Conservation (phyloP, 2,797 vertebrate genomes). For the Aldrovandia affinis region DNA sequence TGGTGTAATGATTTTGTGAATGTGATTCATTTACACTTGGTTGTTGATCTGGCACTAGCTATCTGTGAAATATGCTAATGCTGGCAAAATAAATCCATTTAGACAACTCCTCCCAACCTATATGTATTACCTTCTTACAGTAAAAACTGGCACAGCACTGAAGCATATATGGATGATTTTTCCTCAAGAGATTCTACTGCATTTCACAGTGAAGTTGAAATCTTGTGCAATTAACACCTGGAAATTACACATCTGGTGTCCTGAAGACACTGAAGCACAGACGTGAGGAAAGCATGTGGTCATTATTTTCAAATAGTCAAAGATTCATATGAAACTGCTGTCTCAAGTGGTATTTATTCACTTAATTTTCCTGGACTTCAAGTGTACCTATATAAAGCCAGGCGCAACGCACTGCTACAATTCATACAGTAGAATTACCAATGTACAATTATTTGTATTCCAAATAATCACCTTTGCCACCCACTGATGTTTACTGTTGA, state of each 20-base stretch:
- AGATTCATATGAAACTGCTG: too few relatives aligned
- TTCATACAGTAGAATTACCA: background rate
- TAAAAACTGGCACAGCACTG: background rate
- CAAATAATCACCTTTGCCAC: background rate
- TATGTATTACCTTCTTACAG: background rate
- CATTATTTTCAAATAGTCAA: too few relatives aligned
- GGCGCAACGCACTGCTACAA: background rate
- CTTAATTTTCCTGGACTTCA: too few relatives aligned
- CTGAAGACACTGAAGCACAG: background rate
- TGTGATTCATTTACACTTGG: background rate
- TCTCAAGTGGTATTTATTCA: too few relatives aligned
- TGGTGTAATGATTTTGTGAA: background rate
- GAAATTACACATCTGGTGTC: background rate
- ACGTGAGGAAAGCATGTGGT: too few relatives aligned
- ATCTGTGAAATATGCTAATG: background rate
- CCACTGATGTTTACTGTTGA: background rate
- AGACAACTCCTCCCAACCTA: background rate
- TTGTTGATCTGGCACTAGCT: background rate
- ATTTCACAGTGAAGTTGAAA: background rate
- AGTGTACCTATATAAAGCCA: background rate
- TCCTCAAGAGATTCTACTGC: background rate
- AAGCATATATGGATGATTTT: background rate
- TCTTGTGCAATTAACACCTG: background rate
- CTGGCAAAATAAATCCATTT: background rate
- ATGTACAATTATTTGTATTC: background rate